These are phyloP conservation scores for Pimpla rufipes DNA, from an alignment of 2,888 invertebrate genomes.

Conservation along the genomic window DNA sequence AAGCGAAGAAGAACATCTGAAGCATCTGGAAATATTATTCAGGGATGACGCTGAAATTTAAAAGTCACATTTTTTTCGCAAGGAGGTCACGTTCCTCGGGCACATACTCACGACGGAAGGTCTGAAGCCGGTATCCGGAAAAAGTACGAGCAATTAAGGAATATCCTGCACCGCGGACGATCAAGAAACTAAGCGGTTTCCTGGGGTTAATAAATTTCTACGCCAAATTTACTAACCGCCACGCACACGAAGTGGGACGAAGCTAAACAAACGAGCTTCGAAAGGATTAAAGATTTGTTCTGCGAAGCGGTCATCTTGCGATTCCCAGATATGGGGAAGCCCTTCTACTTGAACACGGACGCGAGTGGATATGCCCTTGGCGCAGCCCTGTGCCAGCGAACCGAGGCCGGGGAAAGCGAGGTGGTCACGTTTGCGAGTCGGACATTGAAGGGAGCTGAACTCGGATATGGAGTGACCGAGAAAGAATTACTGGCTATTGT, in stretches of 20 bases:
- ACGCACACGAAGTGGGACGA: background rate
- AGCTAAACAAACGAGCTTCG: background rate
- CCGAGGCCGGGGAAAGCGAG: background rate
- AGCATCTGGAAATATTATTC: too few relatives aligned
- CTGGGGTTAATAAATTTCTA: too few relatives aligned
- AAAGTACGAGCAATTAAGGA: too few relatives aligned
- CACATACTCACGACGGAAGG: too few relatives aligned
- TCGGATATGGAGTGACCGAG: background rate
- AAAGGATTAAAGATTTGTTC: background rate
- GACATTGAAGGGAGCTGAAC: background rate
- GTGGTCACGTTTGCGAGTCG: background rate
- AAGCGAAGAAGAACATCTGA: too few relatives aligned
- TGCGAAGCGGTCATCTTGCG: background rate
- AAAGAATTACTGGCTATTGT: background rate
- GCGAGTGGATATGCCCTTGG: too few relatives aligned
- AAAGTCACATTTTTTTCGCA: too few relatives aligned
- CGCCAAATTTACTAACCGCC: background rate
- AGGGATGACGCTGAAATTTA: background rate
- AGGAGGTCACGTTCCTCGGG: too few relatives aligned
- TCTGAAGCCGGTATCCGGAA: too few relatives aligned
- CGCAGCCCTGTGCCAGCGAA: too few relatives aligned
- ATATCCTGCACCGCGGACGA: too few relatives aligned
- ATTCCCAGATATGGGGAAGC: background rate
- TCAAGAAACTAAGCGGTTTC: too few relatives aligned
- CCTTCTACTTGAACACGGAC: background rate